Evolutionary conservation across 2,888 invertebrate species (phyloP), one percentile per base, ranked within the genome.

Genomic region (Cecidostiba fungosa): DNA sequence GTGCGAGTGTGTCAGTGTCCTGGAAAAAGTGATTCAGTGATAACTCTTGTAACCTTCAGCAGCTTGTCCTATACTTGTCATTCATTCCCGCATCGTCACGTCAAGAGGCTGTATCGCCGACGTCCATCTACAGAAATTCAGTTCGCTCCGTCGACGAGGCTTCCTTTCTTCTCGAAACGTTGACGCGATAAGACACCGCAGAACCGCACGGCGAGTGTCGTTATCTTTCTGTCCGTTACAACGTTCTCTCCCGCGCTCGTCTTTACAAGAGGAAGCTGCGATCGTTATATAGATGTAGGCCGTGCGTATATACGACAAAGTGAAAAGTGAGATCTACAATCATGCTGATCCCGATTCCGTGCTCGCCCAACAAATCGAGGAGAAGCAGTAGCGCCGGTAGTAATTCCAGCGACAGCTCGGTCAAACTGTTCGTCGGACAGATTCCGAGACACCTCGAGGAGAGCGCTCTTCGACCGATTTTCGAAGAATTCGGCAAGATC

Each of bases 341-440:
- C 54, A 92, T 92, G 92, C 87, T 92, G 88, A 92, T 92, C 86
- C 90, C 92, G 69, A 26, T 90, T 93, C 94, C 77, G 93, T 94
- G 66, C 92, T 94, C 91, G 50, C 90, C 91, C 3, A 69, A 47
- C 6, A 93, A 94, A 81, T 93, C 26, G 16, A 10, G 66, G 0
- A 29, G 23, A 14, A 29, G 66, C 66, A 14, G 26, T 12, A 66
- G 66, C 14, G 29, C 29, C 66, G 94, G 85, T 93, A 78, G 73
- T 19, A 90, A 94, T 70, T 94, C 94, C 88, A 95, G 95, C 88
- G 90, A 94, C 79, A 94, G 94, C 84, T 95, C 96, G 82, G 95
- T 98, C 88, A 98, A 98, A 94, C 95, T 98, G 85, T 98, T 98
- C 94, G 97, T 98, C 82, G 98, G 98, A 26, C 98, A 98, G 94